phyloP scores from a whole-genome alignment of 1,140 invertebrate genomes.

The Schlechtendalia chinensis region DNA sequence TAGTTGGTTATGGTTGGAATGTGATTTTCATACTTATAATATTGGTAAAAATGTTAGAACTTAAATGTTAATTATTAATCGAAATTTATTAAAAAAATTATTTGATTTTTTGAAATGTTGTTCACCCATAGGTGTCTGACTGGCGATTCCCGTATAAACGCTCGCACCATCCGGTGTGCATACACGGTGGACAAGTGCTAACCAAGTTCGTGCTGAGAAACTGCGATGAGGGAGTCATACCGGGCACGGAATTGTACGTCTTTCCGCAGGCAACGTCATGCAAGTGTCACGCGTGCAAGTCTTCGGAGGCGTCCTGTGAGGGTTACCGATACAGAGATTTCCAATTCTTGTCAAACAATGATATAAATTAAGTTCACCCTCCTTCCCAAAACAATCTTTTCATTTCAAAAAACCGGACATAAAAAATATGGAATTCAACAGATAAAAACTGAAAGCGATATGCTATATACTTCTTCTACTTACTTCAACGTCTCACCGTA shows the following conservation, averaged over 20 bases:
- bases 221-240: conserved; percentile 65
- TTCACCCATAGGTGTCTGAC: conserved; percentile 67
- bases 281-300: conserved; percentile 61
- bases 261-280: conserved; percentile 67
- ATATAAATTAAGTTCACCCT: background rate
- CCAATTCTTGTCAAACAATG: background rate
- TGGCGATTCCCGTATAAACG: conserved; percentile 83
- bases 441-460: no score
- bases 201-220: conserved; percentile 61
- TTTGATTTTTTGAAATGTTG: background rate
- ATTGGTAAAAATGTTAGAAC: no score
- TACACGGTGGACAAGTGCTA: conserved; percentile 66
- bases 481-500: no score
- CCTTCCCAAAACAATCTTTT: no score
- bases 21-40: no score
- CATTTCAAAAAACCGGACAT: no score
- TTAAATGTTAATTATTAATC: no score
- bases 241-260: conserved; percentile 62
- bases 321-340: conserved; percentile 58
- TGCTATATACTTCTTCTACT: no score
- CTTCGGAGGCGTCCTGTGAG: conserved; percentile 60
- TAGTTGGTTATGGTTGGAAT: no score
- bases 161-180: conserved; percentile 79
- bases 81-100: no score
- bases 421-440: no score